phyloP scores from a whole-genome alignment of 2,113 vertebrate species.

The Xiphophorus couchianus region DNA sequence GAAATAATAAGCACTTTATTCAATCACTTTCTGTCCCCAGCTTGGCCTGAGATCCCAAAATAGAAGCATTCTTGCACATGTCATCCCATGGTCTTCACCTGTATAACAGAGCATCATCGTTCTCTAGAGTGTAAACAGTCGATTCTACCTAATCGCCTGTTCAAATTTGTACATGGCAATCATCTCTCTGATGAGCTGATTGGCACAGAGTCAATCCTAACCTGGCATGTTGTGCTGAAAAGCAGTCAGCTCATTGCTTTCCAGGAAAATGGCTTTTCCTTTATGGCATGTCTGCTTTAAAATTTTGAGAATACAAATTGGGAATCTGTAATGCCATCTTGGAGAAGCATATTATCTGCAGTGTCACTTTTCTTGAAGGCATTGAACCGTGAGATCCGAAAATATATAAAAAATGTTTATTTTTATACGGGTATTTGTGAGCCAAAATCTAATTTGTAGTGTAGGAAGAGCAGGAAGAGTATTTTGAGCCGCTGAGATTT shows the following conservation, averaged over 20 bases:
- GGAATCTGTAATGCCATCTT: conserved; percentile 20
- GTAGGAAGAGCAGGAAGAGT: neutral
- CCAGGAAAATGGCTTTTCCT: conserved; percentile 19
- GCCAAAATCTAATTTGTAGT: conserved; percentile 13
- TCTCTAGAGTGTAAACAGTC: conserved; percentile 41
- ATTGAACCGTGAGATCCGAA: conserved; percentile 13
- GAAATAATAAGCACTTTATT: conserved; percentile 26
- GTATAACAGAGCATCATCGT: conserved; percentile 8
- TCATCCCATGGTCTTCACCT: conserved; percentile 22
- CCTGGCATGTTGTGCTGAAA: conserved; percentile 24
- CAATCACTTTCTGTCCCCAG: neutral
- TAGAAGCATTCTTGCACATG: conserved; percentile 15
- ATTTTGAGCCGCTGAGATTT: conserved; percentile 24
- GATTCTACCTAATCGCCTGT: conserved; percentile 41
- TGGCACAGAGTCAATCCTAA: conserved; percentile 50
- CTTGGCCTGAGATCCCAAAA: neutral
- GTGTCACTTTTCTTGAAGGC: conserved; percentile 28
- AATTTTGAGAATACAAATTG: conserved; percentile 41
- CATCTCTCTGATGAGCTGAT: conserved; percentile 49
- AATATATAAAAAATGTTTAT: conserved; percentile 28
- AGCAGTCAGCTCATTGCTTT: conserved; percentile 17
- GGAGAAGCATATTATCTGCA: conserved; percentile 27
- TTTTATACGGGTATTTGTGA: conserved; percentile 11
- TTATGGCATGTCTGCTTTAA: conserved; percentile 43
- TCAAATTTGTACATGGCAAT: conserved; percentile 61